Percentiles rank a stretch among this genome's conserved stretches.
phyloP scores from a whole-genome alignment of 2,888 invertebrate genomes.

The Yponomeuta malinellus region DNA sequence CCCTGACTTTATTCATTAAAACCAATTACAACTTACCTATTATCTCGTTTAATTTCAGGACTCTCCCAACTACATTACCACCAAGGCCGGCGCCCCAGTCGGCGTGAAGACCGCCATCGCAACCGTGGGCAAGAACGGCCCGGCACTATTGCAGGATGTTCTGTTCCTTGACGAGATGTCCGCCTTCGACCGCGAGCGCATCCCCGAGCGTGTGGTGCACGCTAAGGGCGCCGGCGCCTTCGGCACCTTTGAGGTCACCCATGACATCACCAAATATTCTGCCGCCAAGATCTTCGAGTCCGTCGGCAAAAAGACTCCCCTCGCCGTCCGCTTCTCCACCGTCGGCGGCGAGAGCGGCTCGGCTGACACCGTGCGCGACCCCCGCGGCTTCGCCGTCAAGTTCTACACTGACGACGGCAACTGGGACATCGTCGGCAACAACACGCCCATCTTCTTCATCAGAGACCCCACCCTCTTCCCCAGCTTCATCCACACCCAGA shows the following conservation, averaged over 20 bases:
- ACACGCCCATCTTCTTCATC: conserved; percentile 2
- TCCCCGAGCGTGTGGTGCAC: conserved; percentile 91
- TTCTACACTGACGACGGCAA: conserved; percentile 29
- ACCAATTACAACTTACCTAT: no score
- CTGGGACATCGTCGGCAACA: conserved; percentile 23
- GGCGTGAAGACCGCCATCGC: conserved; percentile 79
- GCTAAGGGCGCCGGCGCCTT: conserved; percentile 91
- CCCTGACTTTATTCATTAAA: no score
- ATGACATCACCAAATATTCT: conserved; percentile 52
- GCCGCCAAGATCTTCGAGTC: conserved; percentile 70
- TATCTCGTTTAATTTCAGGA: conserved; percentile 33
- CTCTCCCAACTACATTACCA: conserved; percentile 73
- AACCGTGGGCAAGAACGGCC: conserved; percentile 86
- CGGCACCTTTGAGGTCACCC: conserved; percentile 75
- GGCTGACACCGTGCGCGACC: conserved; percentile 57
- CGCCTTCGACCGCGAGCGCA: conserved; percentile 87
- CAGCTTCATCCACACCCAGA: not conserved
- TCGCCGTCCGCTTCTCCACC: conserved; percentile 71
- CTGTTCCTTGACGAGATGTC: conserved; percentile 80
- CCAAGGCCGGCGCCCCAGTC: conserved; percentile 83
- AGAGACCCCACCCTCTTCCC: conserved; percentile 8
- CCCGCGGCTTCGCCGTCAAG: conserved; percentile 28
- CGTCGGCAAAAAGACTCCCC: conserved; percentile 70
- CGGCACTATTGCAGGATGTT: conserved; percentile 85
- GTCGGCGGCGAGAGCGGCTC: conserved; percentile 79